Conservation (phyloP, 2,113 vertebrate species). For the Aptenodytes forsteri region DNA sequence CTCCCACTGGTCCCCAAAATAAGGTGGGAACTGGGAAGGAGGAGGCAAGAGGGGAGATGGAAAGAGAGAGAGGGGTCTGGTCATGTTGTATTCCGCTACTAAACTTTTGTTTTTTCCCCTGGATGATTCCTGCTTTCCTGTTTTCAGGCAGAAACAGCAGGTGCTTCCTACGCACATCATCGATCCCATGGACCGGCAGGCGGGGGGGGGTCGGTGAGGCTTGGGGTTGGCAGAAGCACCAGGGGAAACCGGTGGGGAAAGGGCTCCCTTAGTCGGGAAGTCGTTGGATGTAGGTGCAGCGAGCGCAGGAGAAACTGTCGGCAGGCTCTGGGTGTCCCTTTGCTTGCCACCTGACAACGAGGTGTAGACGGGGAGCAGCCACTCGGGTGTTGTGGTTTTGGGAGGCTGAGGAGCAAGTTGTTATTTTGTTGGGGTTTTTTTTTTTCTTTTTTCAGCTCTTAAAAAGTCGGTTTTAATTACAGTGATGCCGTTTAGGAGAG, state of each 20-base stretch:
- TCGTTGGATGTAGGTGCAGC: neutral
- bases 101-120: neutral
- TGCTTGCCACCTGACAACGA: fast-evolving
- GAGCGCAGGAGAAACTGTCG: neutral
- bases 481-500: neutral
- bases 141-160: neutral
- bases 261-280: neutral
- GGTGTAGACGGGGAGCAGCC: neutral
- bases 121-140: neutral
- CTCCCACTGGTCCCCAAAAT: neutral
- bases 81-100: neutral
- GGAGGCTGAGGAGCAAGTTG: neutral
- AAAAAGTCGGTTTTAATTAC: neutral
- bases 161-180: neutral
- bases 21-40: neutral
- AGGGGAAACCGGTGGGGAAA: neutral
- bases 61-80: neutral
- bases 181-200: neutral
- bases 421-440: neutral
- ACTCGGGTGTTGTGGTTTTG: neutral
- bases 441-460: neutral
- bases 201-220: too few species aligned
- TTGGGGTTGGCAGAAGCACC: neutral
- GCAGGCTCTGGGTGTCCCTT: neutral
- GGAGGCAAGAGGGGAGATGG: neutral